Base-by-base conservation (phyloP, 2,797 vertebrate species). In the Galagoides demidoff region DNA sequence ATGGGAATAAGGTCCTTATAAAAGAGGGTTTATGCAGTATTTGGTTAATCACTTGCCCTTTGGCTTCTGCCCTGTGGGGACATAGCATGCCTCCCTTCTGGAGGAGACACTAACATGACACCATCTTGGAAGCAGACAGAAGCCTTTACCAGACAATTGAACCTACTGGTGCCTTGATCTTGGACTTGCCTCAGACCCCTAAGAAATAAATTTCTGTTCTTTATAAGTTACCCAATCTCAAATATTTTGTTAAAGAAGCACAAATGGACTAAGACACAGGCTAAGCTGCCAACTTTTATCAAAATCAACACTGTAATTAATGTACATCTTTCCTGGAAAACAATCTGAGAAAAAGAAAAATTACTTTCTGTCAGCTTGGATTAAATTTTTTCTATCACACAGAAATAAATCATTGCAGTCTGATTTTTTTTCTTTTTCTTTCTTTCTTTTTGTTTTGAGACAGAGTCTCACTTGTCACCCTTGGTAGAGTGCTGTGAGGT, bases 321-420 rank as follows among this genome's bases (percentile, higher is more conserved):
- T 88, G 87, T 27, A 78, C 31, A 92, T 59, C 20, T 90, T 82
- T 78, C 68, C 52, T 85, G 78, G 66, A 95, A 96, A 93, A 95
- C 39, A 7, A 89, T 59, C 74, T 70, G 49, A 83, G 74, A 89
- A 87, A 95, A 95, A 95, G 37, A 43, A 92, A 95, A 92, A 81
- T n/a, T 57, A 77, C n/a, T 59, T 90, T 37, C n/a, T 96, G 29
- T 93, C 68, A 66, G 43, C 27, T 43, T 87, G 34, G 70, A 79
- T 84, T 92, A 84, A 93, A 92, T 63, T 4, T 59, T 90, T 78
- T 70, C n/a, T 64, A 66, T 71, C 76, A 71, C 37, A 55, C 39
- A 94, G 63, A 85, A 93, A 92, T n/a, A 92, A 89, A 77, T 71
- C 29, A 91, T 81, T 88, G 43, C 19, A 74, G 79, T 63, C 27